Percentiles rank a stretch among this genome's conserved stretches.
phyloP scores from a whole-genome alignment of 2,888 invertebrate genomes.

The Volucella inflata region DNA sequence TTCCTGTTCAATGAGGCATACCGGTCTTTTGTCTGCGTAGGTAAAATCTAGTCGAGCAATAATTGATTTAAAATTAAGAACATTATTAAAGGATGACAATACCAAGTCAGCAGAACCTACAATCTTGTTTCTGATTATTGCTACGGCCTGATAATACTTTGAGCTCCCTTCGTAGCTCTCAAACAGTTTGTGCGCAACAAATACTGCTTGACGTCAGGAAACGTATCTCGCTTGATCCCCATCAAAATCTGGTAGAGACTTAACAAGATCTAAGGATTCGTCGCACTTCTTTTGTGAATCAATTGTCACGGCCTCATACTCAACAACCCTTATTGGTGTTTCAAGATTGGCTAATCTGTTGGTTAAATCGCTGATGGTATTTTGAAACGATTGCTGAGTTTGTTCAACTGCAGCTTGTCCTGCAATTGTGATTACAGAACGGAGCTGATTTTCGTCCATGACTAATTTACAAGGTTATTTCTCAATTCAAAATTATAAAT shows the following conservation, averaged over 20 bases:
- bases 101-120: neutral
- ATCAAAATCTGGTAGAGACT: constrained; percentile 48
- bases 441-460: neutral
- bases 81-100: neutral
- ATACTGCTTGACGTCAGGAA: too few relatives aligned
- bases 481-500: too few relatives aligned
- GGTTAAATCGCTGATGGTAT: constrained; percentile 3
- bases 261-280: constrained; percentile 36
- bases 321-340: constrained; percentile 4
- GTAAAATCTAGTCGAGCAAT: neutral
- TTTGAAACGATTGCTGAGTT: neutral
- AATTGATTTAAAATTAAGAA: neutral
- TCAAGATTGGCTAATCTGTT: neutral
- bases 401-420: neutral
- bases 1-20: neutral
- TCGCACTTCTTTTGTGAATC: constrained; percentile 37
- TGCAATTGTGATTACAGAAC: neutral
- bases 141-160: constrained; percentile 35
- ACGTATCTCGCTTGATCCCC: constrained; percentile 52
- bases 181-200: constrained; percentile 4
- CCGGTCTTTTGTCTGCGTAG: neutral
- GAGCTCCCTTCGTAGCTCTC: neutral
- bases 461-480: too few relatives aligned
- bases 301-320: constrained; percentile 6
- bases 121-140: constrained; percentile 17